A percentile compares a stretch with the other conserved stretches of the same genome.
phyloP scores from a whole-genome alignment of 2,888 invertebrate genomes.

The Noctua janthina region DNA sequence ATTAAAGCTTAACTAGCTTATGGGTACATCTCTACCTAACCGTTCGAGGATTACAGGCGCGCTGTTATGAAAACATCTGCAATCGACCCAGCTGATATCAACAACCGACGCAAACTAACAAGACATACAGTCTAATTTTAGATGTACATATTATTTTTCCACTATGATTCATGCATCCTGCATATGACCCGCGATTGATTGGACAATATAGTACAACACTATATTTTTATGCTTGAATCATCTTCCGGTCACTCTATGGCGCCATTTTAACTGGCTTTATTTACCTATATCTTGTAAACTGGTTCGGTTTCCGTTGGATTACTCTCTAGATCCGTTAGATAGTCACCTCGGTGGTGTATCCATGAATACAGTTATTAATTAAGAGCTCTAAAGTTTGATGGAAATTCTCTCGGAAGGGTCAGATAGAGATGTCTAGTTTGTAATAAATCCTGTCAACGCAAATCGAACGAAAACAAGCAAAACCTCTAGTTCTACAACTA shows the following conservation, averaged over 20 bases:
- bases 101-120: conserved; percentile 20
- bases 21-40: background rate
- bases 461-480: background rate
- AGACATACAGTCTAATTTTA: conserved; percentile 46
- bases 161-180: conserved; percentile 78
- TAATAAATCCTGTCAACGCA: background rate
- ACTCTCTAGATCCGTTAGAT: conserved; percentile 40
- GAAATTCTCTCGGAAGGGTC: background rate
- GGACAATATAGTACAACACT: conserved; percentile 68
- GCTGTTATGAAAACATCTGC: conserved; percentile 1
- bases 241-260: conserved; percentile 71
- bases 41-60: background rate
- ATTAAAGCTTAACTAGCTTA: background rate
- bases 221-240: conserved; percentile 75
- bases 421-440: background rate
- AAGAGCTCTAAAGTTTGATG: background rate
- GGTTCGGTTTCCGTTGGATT: conserved; percentile 57
- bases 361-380: background rate
- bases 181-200: conserved; percentile 78
- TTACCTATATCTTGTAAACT: conserved; percentile 54
- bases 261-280: conserved; percentile 55
- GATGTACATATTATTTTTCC: conserved; percentile 56
- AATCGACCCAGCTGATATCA: conserved; percentile 17
- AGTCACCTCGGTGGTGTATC: conserved; percentile 27
- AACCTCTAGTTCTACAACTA: background rate